phyloP scores from a whole-genome alignment of 2,113 vertebrate genomes.

The Cynoglossus semilaevis region DNA sequence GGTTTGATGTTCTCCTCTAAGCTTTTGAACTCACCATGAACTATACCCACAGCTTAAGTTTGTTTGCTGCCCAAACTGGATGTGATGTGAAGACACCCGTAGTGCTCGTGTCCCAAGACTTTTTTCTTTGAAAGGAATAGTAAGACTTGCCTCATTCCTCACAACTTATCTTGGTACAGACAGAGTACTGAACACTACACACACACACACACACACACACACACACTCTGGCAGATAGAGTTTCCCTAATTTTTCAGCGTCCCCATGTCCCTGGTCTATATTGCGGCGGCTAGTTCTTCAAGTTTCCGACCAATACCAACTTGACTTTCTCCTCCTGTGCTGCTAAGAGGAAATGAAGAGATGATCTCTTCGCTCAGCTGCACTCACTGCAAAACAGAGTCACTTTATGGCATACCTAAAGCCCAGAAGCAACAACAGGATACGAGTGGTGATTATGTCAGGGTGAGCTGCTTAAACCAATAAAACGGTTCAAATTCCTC shows the following conservation, averaged over 20 bases:
- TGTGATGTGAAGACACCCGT: conserved; percentile 24
- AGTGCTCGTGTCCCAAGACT: conserved; percentile 38
- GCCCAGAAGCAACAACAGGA: conserved; percentile 43
- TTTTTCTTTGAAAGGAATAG: conserved; percentile 29
- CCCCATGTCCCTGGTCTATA: conserved; percentile 20
- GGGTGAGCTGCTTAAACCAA: conserved; percentile 41
- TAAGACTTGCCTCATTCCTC: conserved; percentile 36
- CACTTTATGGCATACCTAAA: conserved; percentile 58
- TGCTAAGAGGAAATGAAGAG: conserved; percentile 67
- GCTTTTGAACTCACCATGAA: conserved; percentile 59
- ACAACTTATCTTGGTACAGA: conserved; percentile 15
- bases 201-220: conserved; percentile 5
- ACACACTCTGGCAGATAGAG: not conserved
- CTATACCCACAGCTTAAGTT: conserved; percentile 36
- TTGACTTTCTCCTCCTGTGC: conserved; percentile 39
- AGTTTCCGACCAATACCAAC: conserved; percentile 51
- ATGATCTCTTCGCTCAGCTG: conserved; percentile 58
- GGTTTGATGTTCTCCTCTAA: conserved; percentile 45
- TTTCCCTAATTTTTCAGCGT: conserved; percentile 4
- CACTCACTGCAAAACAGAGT: conserved; percentile 57
- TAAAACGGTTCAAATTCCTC: conserved; percentile 4
- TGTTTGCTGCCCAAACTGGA: conserved; percentile 46
- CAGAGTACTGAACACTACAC: not conserved
- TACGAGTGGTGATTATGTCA: conserved; percentile 35
- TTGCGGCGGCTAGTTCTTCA: conserved; percentile 36